These are phyloP conservation scores for Heliconius congener DNA, from an alignment of 1,140 invertebrate species.

Conservation along the genomic window DNA sequence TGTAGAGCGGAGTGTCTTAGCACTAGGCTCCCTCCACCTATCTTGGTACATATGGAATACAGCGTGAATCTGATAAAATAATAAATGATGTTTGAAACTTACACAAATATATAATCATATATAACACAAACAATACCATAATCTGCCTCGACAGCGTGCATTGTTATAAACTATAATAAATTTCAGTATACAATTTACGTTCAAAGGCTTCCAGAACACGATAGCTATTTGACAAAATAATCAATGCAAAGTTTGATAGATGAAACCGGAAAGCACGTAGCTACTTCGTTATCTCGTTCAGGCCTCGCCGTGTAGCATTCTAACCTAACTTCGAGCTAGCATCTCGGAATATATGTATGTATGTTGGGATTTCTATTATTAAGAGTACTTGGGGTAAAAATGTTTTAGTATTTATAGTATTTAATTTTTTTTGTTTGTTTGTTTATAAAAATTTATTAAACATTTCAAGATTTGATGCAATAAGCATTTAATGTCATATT, in stretches of 20 bases:
- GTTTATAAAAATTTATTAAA: neutral
- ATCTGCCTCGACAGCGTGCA: neutral
- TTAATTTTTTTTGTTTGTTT: neutral
- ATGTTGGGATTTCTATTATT: slow-evolving; percentile 22
- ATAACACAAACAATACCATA: neutral
- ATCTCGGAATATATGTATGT: slow-evolving; percentile 22
- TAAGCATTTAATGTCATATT: neutral
- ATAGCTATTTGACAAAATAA: slow-evolving; percentile 42
- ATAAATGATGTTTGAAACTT: too few relatives aligned
- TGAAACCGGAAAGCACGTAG: slow-evolving; percentile 37
- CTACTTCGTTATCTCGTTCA: slow-evolving; percentile 31
- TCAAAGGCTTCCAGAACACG: slow-evolving; percentile 25
- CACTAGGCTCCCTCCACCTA: too few relatives aligned
- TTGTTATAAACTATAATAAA: slow-evolving; percentile 11
- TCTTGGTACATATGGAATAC: too few relatives aligned
- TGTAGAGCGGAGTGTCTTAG: too few relatives aligned
- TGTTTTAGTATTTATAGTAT: neutral
- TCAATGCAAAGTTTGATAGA: slow-evolving; percentile 41
- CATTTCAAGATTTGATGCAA: neutral
- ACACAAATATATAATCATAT: too few relatives aligned
- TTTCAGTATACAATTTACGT: slow-evolving; percentile 18
- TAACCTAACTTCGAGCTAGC: slow-evolving; percentile 27
- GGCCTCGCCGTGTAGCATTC: slow-evolving; percentile 28
- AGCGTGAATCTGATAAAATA: too few relatives aligned
- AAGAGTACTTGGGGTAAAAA: slow-evolving; percentile 15